Evolutionary conservation across 37 sponge, comb jelly and placozoan genomes (phyloP).

Genomic region (Halisarca cf. caerulea): DNA sequence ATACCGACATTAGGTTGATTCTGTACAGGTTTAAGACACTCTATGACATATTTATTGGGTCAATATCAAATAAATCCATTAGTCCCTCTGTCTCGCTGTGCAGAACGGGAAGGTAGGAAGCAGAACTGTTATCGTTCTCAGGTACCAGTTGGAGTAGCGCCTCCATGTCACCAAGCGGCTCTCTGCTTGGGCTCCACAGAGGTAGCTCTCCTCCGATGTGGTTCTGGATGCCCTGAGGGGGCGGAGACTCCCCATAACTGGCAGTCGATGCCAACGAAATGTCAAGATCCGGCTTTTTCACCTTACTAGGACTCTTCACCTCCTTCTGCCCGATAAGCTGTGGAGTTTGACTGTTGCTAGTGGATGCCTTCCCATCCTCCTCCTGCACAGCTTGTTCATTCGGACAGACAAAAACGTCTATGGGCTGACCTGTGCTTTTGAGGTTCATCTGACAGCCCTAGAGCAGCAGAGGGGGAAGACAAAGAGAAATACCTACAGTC

Average conservation of each 20-base stretch:
- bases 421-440: conserved; percentile 66
- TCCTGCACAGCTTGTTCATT: conserved; percentile 34
- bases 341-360: not conserved
- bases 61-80: conserved; percentile 71
- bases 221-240: not conserved
- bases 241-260: conserved; percentile 22
- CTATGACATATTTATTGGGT: no score
- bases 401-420: conserved; percentile 86
- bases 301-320: conserved; percentile 1
- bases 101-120: not conserved
- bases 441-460: conserved; percentile 75
- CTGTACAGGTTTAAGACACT: not conserved
- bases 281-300: conserved; percentile 40
- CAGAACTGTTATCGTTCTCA: not conserved
- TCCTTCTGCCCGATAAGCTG: not conserved
- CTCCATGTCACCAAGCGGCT: conserved; percentile 20
- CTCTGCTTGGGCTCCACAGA: not conserved
- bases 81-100: conserved; percentile 65
- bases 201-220: not conserved
- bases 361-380: not conserved
- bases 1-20: no score
- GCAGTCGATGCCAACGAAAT: conserved; percentile 69
- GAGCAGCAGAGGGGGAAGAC: no score
- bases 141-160: conserved; percentile 26
- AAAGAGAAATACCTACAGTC: no score